These are phyloP conservation scores for Clarias platycephalus DNA, from an alignment of 2,797 vertebrate genomes.

Conservation along the genomic window DNA sequence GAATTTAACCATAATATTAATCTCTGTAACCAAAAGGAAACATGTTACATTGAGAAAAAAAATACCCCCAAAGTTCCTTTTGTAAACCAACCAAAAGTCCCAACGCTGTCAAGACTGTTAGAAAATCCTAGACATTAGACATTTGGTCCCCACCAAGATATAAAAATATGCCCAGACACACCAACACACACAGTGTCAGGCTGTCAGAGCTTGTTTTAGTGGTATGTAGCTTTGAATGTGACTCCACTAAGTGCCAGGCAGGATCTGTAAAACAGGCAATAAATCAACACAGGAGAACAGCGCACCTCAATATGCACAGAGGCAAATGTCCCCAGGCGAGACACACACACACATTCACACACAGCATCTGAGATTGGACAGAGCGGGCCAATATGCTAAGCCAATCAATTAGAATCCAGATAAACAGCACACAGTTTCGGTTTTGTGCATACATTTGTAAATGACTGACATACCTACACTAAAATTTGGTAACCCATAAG, in stretches of 20 bases:
- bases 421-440: neutral
- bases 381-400: conserved; percentile 48
- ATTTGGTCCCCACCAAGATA: neutral
- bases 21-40: neutral
- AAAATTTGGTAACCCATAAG: neutral
- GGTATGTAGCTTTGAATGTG: conserved; percentile 62
- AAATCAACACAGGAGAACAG: conserved; percentile 77
- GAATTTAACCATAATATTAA: neutral
- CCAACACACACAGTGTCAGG: conserved; percentile 31
- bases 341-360: conserved; percentile 36
- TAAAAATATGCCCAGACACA: conserved; percentile 20
- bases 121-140: neutral
- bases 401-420: conserved; percentile 33
- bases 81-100: neutral
- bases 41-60: neutral
- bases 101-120: neutral
- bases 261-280: conserved; percentile 69
- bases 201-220: conserved; percentile 59
- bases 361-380: conserved; percentile 62
- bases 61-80: neutral
- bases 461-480: neutral
- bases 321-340: conserved; percentile 73
- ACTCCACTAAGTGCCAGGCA: conserved; percentile 71
- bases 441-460: neutral
- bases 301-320: conserved; percentile 67